Evolutionary conservation across 2,797 vertebrate genomes (phyloP).

Genomic region (Sebastes vulpes): DNA sequence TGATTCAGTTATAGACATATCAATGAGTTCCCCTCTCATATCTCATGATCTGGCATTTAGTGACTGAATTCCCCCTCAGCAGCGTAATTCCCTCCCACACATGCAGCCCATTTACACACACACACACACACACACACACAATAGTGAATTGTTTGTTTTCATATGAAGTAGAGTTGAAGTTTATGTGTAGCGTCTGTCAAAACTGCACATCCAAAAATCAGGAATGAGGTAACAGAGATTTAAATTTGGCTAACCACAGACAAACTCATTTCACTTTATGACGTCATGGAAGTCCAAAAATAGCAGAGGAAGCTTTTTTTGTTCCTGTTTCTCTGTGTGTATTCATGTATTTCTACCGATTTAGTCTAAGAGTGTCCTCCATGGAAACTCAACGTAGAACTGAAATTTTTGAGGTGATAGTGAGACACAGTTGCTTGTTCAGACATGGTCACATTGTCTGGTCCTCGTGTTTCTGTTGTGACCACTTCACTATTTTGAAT

Average conservation of each 20-base stretch:
- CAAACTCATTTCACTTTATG: neutral
- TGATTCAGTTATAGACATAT: neutral
- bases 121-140: neutral
- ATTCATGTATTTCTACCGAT: neutral
- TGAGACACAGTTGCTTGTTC: neutral
- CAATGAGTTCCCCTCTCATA: constrained; percentile 22
- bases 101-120: neutral
- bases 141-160: neutral
- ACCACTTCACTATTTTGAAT: constrained; percentile 50
- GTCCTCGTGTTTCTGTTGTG: constrained; percentile 9
- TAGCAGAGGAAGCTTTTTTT: constrained; percentile 10
- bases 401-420: constrained; percentile 37
- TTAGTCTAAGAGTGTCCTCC: neutral
- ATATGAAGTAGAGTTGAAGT: neutral
- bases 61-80: constrained; percentile 6
- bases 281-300: constrained; percentile 14
- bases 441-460: constrained; percentile 8
- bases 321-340: constrained; percentile 16
- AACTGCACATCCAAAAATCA: neutral
- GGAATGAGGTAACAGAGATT: neutral
- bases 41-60: constrained; percentile 19
- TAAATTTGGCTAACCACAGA: constrained; percentile 8
- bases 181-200: neutral
- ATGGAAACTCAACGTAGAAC: constrained; percentile 56
- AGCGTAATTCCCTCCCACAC: constrained; percentile 9